Evolutionary conservation across 2,113 vertebrate genomes (phyloP), one percentile per base, ranked within the genome.

Genomic region (Charadrius vociferus): DNA sequence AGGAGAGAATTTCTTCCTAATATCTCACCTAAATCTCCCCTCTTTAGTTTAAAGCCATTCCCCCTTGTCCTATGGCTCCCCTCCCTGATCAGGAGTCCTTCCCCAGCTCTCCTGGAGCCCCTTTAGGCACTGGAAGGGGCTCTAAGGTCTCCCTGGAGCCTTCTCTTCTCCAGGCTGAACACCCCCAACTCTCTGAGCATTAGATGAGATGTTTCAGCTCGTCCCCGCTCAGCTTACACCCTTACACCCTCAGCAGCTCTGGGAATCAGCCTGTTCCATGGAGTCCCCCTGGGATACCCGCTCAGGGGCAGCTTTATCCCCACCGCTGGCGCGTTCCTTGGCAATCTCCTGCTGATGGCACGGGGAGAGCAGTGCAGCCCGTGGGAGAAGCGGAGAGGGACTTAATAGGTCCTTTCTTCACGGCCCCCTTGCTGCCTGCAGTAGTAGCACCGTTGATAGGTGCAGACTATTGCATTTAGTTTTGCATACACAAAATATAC

Each of bases 391-490:
- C 14, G 29, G 36, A 41, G 15, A 12, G n/a, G 30, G 39, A 26
- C 14, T 37, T 45, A 4, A 17, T 1, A 55, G 8, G 3, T 37
- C 30, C 37, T 5, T 32, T 36, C 56, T 2, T 34, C 55, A 11
- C 0, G 1, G 36, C 16, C 45, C 32, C 55, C 65, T 14, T 45
- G 62, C 63, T 52, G 63, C 53, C 52, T 30, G 75, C 66, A n/a
- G 55, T 0, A 16, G 32, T 3, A 30, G 7, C 10, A 36, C 45
- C 9, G 37, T 3, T 12, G 59, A 8, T 9, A 11, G 2, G 4
- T 26, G 32, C 65, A 36, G 41, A 17, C 30, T 8, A 4, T 17
- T 39, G 53, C 37, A 14, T 30, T 45, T 17, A 7, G 22, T 16
- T 66, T 30, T 12, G 20, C 43, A 6, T 6, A 10, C 30, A 23